Evolutionary conservation across 1,140 invertebrate genomes (phyloP).

Genomic region (Coptotermes formosanus): DNA sequence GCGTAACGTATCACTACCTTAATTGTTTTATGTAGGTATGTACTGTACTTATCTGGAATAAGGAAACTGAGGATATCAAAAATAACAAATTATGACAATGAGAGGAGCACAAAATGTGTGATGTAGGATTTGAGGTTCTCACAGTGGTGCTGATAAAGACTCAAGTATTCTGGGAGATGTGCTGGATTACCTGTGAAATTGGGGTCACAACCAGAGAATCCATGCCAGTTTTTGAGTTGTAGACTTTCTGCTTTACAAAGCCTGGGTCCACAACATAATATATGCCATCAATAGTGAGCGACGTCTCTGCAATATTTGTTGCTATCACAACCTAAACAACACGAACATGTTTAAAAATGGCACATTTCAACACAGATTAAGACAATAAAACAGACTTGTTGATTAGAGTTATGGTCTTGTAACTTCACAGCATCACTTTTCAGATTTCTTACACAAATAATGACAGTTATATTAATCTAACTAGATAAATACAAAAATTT

Average conservation of each 20-base stretch:
- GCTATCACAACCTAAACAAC: conserved; percentile 84
- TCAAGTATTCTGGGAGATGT: not conserved
- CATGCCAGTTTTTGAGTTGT: conserved; percentile 99
- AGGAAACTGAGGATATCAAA: too few relatives aligned
- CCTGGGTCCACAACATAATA: conserved; percentile 99
- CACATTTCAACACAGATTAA: not conserved
- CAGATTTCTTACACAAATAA: too few relatives aligned
- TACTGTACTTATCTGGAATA: too few relatives aligned
- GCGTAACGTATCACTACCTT: too few relatives aligned
- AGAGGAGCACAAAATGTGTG: not conserved
- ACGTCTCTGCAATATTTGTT: conserved; percentile 99
- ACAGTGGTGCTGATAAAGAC: not conserved
- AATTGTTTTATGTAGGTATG: too few relatives aligned
- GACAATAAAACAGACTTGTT: too few relatives aligned
- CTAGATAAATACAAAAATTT: too few relatives aligned
- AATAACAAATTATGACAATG: not conserved
- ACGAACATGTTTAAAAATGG: not conserved
- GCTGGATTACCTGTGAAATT: conserved; percentile 79
- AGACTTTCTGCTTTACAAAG: conserved; percentile 99
- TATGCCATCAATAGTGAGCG: conserved; percentile 98
- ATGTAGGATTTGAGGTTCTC: conserved; percentile 2
- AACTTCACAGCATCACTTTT: too few relatives aligned
- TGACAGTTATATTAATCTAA: too few relatives aligned
- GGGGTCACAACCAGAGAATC: conserved; percentile 98
- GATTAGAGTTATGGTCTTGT: too few relatives aligned